Evolutionary conservation across 1,140 invertebrate genomes (phyloP).

Genomic region (Ctenoplectra terminalis): DNA sequence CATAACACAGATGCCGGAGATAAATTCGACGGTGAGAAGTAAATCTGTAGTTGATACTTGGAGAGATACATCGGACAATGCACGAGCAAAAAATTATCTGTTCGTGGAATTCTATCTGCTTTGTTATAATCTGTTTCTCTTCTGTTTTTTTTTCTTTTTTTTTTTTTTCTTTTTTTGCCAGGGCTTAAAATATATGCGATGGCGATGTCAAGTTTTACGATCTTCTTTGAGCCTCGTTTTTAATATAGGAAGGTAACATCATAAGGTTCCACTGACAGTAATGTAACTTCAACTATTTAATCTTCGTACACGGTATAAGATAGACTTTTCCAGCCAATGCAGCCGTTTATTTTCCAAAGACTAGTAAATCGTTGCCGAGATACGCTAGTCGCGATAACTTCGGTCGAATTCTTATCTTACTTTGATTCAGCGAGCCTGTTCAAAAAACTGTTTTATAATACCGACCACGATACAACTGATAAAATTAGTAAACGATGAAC

Average conservation of each 20-base stretch:
- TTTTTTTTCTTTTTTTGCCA: no score
- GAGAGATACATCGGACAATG: background rate
- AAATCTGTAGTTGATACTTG: background rate
- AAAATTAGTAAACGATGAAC: conserved; percentile 21
- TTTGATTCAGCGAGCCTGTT: background rate
- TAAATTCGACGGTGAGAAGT: background rate
- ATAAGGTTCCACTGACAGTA: no score
- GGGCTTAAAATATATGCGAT: background rate
- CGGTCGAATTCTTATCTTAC: conserved; percentile 19
- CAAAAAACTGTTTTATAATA: conserved; percentile 4
- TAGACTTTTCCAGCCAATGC: background rate
- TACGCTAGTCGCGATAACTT: background rate
- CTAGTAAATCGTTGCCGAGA: background rate
- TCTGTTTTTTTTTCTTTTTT: background rate
- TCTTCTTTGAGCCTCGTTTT: background rate
- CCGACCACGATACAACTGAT: background rate
- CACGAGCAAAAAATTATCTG: background rate
- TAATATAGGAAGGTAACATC: background rate
- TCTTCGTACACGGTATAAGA: background rate
- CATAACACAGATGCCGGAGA: no score
- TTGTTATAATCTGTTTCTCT: background rate
- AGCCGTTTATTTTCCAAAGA: conserved; percentile 5
- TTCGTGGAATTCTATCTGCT: background rate
- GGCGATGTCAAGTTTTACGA: background rate
- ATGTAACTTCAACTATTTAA: background rate